phyloP scores from a whole-genome alignment of 35 echinoderm and acorn worm genomes.

The Apostichopus californicus region DNA sequence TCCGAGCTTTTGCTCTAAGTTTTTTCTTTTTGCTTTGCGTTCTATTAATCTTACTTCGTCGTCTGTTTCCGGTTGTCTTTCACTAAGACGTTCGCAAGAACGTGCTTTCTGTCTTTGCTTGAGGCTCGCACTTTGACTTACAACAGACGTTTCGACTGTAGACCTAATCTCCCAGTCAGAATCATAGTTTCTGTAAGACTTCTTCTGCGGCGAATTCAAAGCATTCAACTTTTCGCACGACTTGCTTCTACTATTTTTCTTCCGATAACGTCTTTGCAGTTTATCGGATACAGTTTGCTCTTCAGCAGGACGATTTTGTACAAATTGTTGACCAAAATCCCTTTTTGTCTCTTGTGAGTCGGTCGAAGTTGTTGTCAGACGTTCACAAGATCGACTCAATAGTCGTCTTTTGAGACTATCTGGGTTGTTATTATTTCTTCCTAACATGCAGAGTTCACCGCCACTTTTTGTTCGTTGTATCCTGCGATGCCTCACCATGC shows the following conservation, averaged over 20 bases:
- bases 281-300: not conserved
- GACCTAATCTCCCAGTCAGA: conserved; percentile 39
- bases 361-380: not conserved
- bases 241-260: conserved; percentile 45
- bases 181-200: conserved; percentile 50
- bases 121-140: not conserved
- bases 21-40: conserved; percentile 5
- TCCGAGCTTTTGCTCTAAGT: conserved; percentile 14
- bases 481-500: not conserved
- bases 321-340: conserved; percentile 34
- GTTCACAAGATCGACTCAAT: conserved; percentile 40
- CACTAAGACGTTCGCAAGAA: conserved; percentile 43
- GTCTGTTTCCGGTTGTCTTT: not conserved
- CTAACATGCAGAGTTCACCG: conserved; percentile 8
- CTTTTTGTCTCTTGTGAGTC: not conserved
- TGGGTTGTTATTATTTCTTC: not conserved
- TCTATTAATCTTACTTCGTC: conserved; percentile 18
- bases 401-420: conserved; percentile 23
- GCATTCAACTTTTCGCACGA: conserved; percentile 45
- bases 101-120: conserved; percentile 35
- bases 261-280: conserved; percentile 39
- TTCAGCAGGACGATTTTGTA: not conserved
- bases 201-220: conserved; percentile 30
- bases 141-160: conserved; percentile 32
- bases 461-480: conserved; percentile 49